These are phyloP conservation scores for Uromys caudimaculatus DNA, from an alignment of 2,797 vertebrate species.

Conservation along the genomic window DNA sequence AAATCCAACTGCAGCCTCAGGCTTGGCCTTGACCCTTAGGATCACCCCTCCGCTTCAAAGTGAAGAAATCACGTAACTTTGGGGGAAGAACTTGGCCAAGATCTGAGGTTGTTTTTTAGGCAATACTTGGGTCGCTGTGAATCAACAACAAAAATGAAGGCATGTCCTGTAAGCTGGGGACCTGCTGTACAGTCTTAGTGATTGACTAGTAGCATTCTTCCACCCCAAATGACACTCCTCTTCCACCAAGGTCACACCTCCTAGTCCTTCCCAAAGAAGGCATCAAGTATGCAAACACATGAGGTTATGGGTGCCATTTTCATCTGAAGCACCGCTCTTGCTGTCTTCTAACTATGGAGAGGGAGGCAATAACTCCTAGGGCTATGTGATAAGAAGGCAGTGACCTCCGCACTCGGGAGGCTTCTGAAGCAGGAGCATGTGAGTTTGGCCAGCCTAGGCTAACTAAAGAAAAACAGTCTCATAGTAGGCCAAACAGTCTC, in stretches of 20 bases:
- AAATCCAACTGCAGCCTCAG: conserved; percentile 13
- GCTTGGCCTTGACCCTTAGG: not conserved
- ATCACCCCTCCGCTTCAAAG: conserved; percentile 33
- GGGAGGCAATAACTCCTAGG: not conserved
- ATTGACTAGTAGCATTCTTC: not conserved
- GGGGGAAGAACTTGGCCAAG: conserved; percentile 34
- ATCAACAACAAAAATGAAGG: conserved; percentile 23
- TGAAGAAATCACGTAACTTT: conserved; percentile 56
- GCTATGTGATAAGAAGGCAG: not conserved
- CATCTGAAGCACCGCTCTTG: not conserved
- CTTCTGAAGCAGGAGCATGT: not conserved
- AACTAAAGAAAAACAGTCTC: not conserved
- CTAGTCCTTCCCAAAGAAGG: not conserved
- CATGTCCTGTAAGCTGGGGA: not conserved
- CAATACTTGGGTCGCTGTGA: conserved; percentile 9
- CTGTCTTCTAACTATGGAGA: not conserved
- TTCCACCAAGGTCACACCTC: not conserved
- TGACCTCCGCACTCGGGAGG: not conserved
- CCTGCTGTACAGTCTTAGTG: not conserved
- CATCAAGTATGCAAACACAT: not conserved
- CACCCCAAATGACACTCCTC: not conserved
- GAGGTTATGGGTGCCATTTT: not conserved
- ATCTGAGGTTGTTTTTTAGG: conserved; percentile 20
- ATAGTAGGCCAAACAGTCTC: not conserved
- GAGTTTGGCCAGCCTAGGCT: not conserved